Percentiles rank a stretch among this genome's conserved stretches.
phyloP scores from a whole-genome alignment of 2,888 invertebrate genomes.

The Ectropis crepuscularia region DNA sequence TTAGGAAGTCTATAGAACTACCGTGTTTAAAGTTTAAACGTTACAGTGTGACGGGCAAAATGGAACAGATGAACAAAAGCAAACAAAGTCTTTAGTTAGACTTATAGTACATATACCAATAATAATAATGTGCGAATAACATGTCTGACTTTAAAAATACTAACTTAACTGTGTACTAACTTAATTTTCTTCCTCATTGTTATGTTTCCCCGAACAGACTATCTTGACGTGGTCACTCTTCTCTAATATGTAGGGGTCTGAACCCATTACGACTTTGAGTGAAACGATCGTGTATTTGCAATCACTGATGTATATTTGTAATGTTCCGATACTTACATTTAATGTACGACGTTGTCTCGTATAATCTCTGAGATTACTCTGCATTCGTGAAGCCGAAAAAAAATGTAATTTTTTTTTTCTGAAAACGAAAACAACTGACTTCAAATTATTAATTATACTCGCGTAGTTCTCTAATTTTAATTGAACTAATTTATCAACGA shows the following conservation, averaged over 20 bases:
- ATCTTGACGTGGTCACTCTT: constrained; percentile 90
- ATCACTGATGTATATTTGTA: constrained; percentile 88
- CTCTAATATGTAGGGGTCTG: constrained; percentile 85
- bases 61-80: too few species aligned
- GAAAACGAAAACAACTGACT: too few species aligned
- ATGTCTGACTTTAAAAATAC: too few species aligned
- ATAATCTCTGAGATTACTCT: constrained; percentile 61
- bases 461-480: background rate
- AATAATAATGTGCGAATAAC: background rate
- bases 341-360: constrained; percentile 59
- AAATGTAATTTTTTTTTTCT: too few species aligned
- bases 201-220: constrained; percentile 79
- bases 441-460: background rate
- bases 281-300: constrained; percentile 82
- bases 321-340: constrained; percentile 88
- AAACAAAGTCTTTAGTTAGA: too few species aligned
- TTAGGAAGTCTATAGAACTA: too few species aligned
- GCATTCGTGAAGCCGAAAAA: constrained; percentile 80
- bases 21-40: too few species aligned
- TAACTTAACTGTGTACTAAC: too few species aligned
- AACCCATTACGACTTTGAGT: constrained; percentile 78
- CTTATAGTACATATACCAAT: background rate
- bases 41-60: too few species aligned
- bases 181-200: constrained; percentile 54
- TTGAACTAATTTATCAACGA: background rate